These are phyloP conservation scores for Phalacrocorax aristotelis DNA, from an alignment of 2,113 vertebrate genomes.

Conservation along the genomic window DNA sequence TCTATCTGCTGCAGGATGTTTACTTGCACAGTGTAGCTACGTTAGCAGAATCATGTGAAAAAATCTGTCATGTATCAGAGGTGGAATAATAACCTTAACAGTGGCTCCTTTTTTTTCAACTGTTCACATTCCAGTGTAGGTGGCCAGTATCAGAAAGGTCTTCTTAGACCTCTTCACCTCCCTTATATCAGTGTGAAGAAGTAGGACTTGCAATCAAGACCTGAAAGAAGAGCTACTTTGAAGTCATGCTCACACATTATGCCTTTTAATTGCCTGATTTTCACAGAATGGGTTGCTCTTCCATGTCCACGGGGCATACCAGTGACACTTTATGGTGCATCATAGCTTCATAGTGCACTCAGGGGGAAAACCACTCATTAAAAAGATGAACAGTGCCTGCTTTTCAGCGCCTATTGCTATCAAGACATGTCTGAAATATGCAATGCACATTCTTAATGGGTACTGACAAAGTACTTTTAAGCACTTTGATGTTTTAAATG, in stretches of 20 bases:
- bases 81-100: not conserved
- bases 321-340: slow-evolving; percentile 52
- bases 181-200: not conserved
- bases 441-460: slow-evolving; percentile 62
- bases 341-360: slow-evolving; percentile 21
- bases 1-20: not conserved
- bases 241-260: not conserved
- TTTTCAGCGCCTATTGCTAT: slow-evolving; percentile 30
- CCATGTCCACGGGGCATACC: slow-evolving; percentile 14
- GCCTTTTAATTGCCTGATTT: slow-evolving; percentile 49
- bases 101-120: not conserved
- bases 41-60: not conserved
- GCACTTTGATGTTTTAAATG: slow-evolving; percentile 22
- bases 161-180: not conserved
- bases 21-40: not conserved
- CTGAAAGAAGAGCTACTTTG: slow-evolving; percentile 8
- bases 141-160: not conserved
- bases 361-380: slow-evolving; percentile 56
- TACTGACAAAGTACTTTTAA: slow-evolving; percentile 43
- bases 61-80: not conserved
- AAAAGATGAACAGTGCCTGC: slow-evolving; percentile 35
- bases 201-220: not conserved
- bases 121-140: not conserved
- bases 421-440: slow-evolving; percentile 40
- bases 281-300: not conserved